Base-by-base conservation (phyloP, 1,140 invertebrate genomes). In the Pseudomyrmex cubaensis region DNA sequence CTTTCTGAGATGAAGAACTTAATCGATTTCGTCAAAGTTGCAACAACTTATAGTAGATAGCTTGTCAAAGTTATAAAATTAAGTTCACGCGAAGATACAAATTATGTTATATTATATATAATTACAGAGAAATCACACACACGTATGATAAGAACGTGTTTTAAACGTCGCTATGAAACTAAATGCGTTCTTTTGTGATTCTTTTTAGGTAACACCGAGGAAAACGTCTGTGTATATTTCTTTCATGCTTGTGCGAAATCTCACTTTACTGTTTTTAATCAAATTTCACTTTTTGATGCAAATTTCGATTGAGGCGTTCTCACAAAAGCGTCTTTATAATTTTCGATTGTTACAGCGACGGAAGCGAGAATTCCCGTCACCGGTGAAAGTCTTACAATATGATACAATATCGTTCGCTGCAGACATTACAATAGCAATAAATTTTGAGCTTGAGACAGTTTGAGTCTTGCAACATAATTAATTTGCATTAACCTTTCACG, bases 301-400 rank as follows among this genome's bases (percentile, higher is more conserved):
- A 2, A 7, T 80, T 70, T 80, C 44, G 4, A 48, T 8, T 56
- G n/a, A 77, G 1, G 10, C 2, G 10, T 25, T 80, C 22, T 12
- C 22, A 56, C 46, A 57, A 72, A 57, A 35, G 35, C 7, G 7
- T 46, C 10, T 59, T 70, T 59, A 80, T 72, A n/a, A 44, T 72
- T 72, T 80, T 62, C 22, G 35, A 66, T 57, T 35, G 44, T 59
- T 62, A 7, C 17, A 35, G 5, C 35, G 35, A 35, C 52, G 70
- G 10, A 82, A 69, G 22, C 17, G 44, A n/a, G 54, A 59, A 50
- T n/a, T 50, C 73, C 5, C 46, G 2, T 22, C 64, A 20, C 64
- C 54, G 64, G 78, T 83, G 84, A 87, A 87, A 87, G 85, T 35
- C 5, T 35, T 76, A n/a, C 56, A 57, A 74, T 20, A 73, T 64